phyloP scores from a whole-genome alignment of 2,113 vertebrate genomes.

The Tetrao urogallus region DNA sequence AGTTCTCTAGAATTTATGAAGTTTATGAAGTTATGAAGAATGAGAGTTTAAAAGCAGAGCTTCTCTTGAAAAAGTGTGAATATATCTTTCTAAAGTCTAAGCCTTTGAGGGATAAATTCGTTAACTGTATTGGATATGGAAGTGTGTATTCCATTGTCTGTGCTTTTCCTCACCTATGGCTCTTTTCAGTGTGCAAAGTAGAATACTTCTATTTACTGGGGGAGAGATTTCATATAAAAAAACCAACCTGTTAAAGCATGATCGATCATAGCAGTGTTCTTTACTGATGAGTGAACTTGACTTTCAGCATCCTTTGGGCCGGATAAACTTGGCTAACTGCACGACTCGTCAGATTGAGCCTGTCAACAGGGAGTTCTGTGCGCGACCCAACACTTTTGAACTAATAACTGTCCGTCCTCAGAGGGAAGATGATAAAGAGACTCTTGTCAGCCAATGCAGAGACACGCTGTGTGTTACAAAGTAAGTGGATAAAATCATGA shows the following conservation, averaged over 20 bases:
- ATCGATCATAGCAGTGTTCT: background rate
- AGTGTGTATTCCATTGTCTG: background rate
- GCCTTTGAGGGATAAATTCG: background rate
- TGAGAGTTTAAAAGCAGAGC: background rate
- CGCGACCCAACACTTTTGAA: constrained; percentile 94
- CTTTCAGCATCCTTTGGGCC: constrained; percentile 88
- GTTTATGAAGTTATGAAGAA: background rate
- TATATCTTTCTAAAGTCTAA: background rate
- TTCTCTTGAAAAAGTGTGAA: background rate
- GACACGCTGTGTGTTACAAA: constrained; percentile 96
- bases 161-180: background rate
- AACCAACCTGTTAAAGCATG: background rate
- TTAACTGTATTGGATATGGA: background rate
- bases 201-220: background rate
- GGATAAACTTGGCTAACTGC: constrained; percentile 92
- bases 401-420: constrained; percentile 93
- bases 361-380: constrained; percentile 94
- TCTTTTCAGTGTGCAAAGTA: background rate
- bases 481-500: constrained; percentile 75
- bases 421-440: constrained; percentile 91
- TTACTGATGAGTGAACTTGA: background rate
- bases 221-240: background rate
- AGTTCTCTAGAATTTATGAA: background rate
- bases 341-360: constrained; percentile 90
- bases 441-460: constrained; percentile 92